These are phyloP conservation scores for Volucella inflata DNA, from an alignment of 2,888 invertebrate genomes.

Conservation along the genomic window DNA sequence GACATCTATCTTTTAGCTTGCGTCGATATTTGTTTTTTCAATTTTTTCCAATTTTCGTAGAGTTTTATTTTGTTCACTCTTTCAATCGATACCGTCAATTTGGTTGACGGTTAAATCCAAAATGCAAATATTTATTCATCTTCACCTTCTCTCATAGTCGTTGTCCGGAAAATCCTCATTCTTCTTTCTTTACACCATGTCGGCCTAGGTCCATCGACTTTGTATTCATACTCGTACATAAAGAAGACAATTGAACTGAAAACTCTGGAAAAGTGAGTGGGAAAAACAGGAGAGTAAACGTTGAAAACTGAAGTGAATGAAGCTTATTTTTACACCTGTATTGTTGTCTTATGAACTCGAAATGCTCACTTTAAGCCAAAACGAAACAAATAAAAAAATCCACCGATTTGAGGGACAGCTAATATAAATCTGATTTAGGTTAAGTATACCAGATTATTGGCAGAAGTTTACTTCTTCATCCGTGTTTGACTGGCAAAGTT, in stretches of 20 bases:
- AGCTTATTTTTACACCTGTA: slow-evolving; percentile 64
- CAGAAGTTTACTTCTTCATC: slow-evolving; percentile 25
- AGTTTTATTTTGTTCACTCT: slow-evolving; percentile 33
- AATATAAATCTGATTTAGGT: slow-evolving; percentile 53
- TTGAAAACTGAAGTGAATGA: slow-evolving; percentile 34
- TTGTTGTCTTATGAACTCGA: slow-evolving; percentile 65
- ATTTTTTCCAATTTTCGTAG: not conserved
- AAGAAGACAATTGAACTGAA: slow-evolving; percentile 35
- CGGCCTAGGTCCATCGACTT: slow-evolving; percentile 21
- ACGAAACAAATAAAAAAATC: slow-evolving; percentile 61
- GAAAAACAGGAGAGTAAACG: not conserved
- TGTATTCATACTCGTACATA: slow-evolving; percentile 27
- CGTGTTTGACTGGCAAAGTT: slow-evolving; percentile 8
- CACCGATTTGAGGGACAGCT: slow-evolving; percentile 57
- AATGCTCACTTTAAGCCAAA: slow-evolving; percentile 62
- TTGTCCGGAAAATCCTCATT: slow-evolving; percentile 36
- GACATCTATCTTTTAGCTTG: slow-evolving; percentile 46
- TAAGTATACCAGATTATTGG: slow-evolving; percentile 10
- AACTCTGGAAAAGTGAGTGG: slow-evolving; percentile 3
- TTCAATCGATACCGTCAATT: slow-evolving; percentile 75
- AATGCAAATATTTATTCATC: slow-evolving; percentile 71
- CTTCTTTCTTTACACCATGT: not conserved
- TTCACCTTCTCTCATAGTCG: slow-evolving; percentile 20
- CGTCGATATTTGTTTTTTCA: slow-evolving; percentile 39
- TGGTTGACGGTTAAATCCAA: slow-evolving; percentile 73